phyloP scores from a whole-genome alignment of 2,888 invertebrate genomes.

The Tineola bisselliella region DNA sequence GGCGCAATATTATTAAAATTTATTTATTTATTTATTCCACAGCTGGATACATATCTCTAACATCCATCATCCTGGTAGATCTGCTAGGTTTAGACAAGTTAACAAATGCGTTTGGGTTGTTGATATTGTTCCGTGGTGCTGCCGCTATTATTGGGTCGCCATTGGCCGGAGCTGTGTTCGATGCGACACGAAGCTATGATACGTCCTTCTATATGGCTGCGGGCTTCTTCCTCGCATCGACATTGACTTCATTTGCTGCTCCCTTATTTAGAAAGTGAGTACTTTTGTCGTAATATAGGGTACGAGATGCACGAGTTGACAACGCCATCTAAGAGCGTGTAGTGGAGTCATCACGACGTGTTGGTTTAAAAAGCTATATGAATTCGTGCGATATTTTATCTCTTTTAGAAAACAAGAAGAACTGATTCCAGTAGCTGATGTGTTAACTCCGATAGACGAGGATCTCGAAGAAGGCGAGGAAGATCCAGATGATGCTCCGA shows the following conservation, averaged over 20 bases:
- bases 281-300: background rate
- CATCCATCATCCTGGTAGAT: constrained; percentile 97
- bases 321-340: no score
- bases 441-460: constrained; percentile 84
- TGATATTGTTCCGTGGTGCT: constrained; percentile 94
- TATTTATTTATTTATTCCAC: constrained; percentile 25
- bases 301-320: no score
- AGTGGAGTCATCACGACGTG: no score
- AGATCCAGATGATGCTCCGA: constrained; percentile 75
- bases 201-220: constrained; percentile 94
- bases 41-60: constrained; percentile 97
- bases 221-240: constrained; percentile 84
- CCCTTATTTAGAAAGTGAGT: constrained; percentile 70
- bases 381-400: no score
- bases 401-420: constrained; percentile 61
- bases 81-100: constrained; percentile 93
- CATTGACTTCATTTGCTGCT: constrained; percentile 84
- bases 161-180: constrained; percentile 88
- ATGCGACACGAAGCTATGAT: constrained; percentile 85
- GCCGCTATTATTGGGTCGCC: constrained; percentile 91
- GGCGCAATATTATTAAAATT: no score
- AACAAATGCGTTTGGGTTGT: constrained; percentile 96
- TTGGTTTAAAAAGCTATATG: no score
- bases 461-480: constrained; percentile 76
- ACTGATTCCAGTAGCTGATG: constrained; percentile 73